phyloP scores from a whole-genome alignment of 1,140 invertebrate species.

The Drosophila athabasca region DNA sequence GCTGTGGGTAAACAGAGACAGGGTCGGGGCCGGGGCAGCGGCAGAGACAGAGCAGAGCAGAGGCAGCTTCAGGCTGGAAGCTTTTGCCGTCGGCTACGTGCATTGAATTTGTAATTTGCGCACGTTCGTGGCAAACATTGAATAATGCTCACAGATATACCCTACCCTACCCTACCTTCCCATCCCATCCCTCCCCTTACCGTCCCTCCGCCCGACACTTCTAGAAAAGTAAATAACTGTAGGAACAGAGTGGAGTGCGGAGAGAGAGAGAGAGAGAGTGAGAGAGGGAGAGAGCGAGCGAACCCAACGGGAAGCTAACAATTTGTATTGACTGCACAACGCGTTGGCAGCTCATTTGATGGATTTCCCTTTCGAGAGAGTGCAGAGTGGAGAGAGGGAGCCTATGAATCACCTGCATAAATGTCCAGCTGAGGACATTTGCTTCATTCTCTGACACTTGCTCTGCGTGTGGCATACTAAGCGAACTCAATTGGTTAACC shows the following conservation, averaged over 20 bases:
- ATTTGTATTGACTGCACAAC: conserved; percentile 75
- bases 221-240: conserved; percentile 70
- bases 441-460: conserved; percentile 14
- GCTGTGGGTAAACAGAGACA: conserved; percentile 49
- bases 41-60: conserved; percentile 13
- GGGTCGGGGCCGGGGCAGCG: conserved; percentile 5
- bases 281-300: conserved; percentile 13
- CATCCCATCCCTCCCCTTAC: background rate
- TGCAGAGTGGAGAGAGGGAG: background rate
- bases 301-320: conserved; percentile 27
- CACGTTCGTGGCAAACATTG: conserved; percentile 79
- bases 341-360: conserved; percentile 80
- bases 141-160: conserved; percentile 77
- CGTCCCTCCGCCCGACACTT: conserved; percentile 39
- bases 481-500: conserved; percentile 10
- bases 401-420: conserved; percentile 67
- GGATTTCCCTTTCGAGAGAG: conserved; percentile 56
- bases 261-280: no score
- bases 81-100: conserved; percentile 67
- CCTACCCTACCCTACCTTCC: background rate
- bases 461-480: conserved; percentile 55
- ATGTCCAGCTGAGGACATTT: conserved; percentile 51
- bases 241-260: conserved; percentile 2
- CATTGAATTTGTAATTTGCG: conserved; percentile 81
- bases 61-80: conserved; percentile 38